A percentile compares a stretch with the other conserved stretches of the same genome.
These are phyloP conservation scores for Gastrophysa polygoni DNA, from an alignment of 2,888 invertebrate species.

Conservation along the genomic window DNA sequence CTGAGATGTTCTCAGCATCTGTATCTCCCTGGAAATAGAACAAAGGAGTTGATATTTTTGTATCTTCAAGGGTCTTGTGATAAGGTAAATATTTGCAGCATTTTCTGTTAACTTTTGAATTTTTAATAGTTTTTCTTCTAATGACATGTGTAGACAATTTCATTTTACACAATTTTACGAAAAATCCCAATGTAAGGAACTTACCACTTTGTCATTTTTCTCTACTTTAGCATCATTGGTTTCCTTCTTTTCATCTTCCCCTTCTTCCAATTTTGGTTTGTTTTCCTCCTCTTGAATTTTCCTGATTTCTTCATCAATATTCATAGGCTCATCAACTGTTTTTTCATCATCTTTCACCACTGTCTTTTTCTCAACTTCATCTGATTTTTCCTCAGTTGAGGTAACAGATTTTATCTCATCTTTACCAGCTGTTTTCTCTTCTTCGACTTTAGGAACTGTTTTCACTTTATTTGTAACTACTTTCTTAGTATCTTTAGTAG, in stretches of 20 bases:
- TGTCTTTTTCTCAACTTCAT: conserved; percentile 4
- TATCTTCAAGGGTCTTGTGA: too few species aligned
- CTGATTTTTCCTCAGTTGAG: conserved; percentile 6
- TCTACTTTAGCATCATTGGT: background rate
- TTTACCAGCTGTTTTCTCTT: conserved; percentile 28
- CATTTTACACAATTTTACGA: background rate
- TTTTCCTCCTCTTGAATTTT: conserved; percentile 35
- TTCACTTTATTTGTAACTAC: conserved; percentile 20
- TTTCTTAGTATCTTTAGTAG: conserved; percentile 25
- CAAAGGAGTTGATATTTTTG: too few species aligned
- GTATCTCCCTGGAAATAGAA: conserved; percentile 63
- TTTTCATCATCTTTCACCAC: background rate
- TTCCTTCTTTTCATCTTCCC: conserved; percentile 1
- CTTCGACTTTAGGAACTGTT: conserved; percentile 9
- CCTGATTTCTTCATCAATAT: conserved; percentile 29
- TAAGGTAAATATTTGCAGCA: too few species aligned
- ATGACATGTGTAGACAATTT: too few species aligned
- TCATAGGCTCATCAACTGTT: background rate
- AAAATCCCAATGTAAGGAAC: background rate
- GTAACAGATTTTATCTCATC: conserved; percentile 34
- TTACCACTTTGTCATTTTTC: conserved; percentile 23
- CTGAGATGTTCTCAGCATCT: conserved; percentile 84
- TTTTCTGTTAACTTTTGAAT: too few species aligned
- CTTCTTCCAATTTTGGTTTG: conserved; percentile 6
- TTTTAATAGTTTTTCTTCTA: too few species aligned